Conservation (phyloP, 2,113 vertebrate genomes). For the Aviceda subcristata region DNA sequence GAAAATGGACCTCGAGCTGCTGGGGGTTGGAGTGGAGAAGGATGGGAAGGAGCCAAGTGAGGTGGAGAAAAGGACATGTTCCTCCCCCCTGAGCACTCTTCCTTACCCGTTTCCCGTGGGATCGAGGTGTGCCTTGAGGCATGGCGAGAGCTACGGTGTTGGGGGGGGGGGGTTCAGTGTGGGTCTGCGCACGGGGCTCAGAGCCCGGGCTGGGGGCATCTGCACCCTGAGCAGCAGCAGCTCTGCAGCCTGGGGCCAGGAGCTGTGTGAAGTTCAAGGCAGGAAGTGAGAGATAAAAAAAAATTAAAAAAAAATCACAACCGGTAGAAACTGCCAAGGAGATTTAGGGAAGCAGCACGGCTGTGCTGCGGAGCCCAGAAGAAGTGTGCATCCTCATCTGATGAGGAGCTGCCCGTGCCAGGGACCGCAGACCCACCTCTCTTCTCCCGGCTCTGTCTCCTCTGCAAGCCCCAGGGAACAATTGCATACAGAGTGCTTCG, state of each 20-base stretch:
- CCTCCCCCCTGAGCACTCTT: neutral
- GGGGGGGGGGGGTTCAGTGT: neutral
- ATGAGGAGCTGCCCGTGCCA: neutral
- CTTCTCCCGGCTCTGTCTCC: constrained; percentile 28
- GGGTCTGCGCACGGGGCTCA: neutral
- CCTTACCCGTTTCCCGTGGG: fast-evolving
- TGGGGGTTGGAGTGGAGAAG: neutral
- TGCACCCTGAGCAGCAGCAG: neutral
- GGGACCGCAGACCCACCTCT: constrained; percentile 41
- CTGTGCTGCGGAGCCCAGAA: neutral
- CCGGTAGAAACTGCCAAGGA: neutral
- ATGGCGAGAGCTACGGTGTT: fast-evolving
- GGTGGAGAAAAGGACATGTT: neutral
- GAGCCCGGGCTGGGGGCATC: neutral
- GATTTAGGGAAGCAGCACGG: constrained; percentile 18
- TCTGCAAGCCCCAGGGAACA: constrained; percentile 64
- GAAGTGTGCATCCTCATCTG: neutral
- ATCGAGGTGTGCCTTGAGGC: neutral
- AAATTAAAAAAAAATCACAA: neutral
- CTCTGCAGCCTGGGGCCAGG: neutral
- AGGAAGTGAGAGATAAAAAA: constrained; percentile 44
- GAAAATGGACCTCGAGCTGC: constrained; percentile 6
- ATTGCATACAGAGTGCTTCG: constrained; percentile 56
- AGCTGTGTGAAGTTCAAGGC: constrained; percentile 31
- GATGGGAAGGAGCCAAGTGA: constrained; percentile 9